Base-by-base conservation (phyloP, 2,888 invertebrate genomes). In the Pantelozetes paolii region DNA sequence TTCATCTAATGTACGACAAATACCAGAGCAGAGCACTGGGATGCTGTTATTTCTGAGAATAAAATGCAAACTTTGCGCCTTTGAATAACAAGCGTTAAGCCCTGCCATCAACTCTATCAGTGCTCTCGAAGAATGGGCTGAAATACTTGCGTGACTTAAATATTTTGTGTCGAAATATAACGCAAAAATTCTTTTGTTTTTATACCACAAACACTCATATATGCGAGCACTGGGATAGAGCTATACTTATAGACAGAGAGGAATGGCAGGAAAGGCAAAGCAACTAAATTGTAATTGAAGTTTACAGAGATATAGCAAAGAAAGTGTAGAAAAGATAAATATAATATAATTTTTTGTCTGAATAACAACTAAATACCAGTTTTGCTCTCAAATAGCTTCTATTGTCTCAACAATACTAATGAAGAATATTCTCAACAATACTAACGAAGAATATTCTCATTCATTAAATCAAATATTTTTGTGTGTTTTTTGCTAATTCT, bases 21-120 rank as follows among this genome's bases (percentile, higher is more conserved):
- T 54, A 15, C 54, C 54, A 54, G 54, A 23, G 26, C 26, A 23
- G 20, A 50, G 18, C 50, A 50, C n/a, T 50, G 18, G 18, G n/a
- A n/a, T n/a, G 50, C 20, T n/a, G 6, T 50, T 2, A 9, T 45
- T 26, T 26, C 6, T 54, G 26, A 9, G 2, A 54, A 54, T 20
- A 54, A 54, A 54, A 54, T 54, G 54, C 54, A 54, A 54, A 54
- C 26, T 54, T 54, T 54, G 54, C 54, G 54, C 54, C 54, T 54
- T 54, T 54, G 26, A 26, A 54, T 54, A 54, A 54, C 54, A 11
- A 54, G 54, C 26, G 54, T 54, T 26, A 50, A 45, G 50, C 54
- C 11, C 54, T 54, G 8, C 54, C 26, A 26, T 54, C 26, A 54
- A 20, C 18, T 20, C 54, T 54, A 54, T 1, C 54, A 26, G 54